Base-by-base conservation (phyloP, 2,888 invertebrate genomes). In the Plusia festucae region DNA sequence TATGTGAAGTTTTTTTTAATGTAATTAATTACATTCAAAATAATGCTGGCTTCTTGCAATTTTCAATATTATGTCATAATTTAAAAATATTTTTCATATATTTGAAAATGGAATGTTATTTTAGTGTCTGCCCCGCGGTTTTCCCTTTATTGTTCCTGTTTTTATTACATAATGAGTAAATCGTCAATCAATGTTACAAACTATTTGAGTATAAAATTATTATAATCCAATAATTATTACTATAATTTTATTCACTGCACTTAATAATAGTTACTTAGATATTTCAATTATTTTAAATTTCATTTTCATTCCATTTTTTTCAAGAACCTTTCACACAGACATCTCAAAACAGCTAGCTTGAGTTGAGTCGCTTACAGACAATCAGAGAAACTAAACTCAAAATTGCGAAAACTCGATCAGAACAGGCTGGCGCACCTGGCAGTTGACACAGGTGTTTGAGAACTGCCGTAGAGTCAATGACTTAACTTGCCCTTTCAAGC, bases 371-470 rank as follows among this genome's bases (percentile, higher is more conserved):
- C 20, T 11, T 20, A 49, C 40, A 40, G n/a, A 40, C 40, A 40
- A n/a, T 40, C 40, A 40, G 40, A 40, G 40, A 40, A 40, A 40
- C 40, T 40, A n/a, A 49, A 49, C 18, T 49, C 46, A 49, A 49
- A 49, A 49, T 49, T 49, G 46, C 46, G 46, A 49, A 49, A 49
- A 49, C 46, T 49, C 46, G 46, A 49, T 49, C 46, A 49, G 18
- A 20, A 11, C 18, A 49, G 46, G 9, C 46, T 49, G 46, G 46
- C 46, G 46, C 46, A 49, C 46, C 46, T 49, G 46, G 46, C 46
- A 49, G 20, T 9, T 5, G 46, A 20, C 46, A 49, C 46, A 49
- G 46, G 46, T 49, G 46, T 49, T 49, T 20, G 46, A 49, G 11
- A 49, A 49, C 46, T 49, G 40, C 40, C 40, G 46, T 49, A 49